A percentile compares a stretch with the other conserved stretches of the same genome.
Conservation (phyloP, 2,888 invertebrate species). For the Ptychoptera contaminata region DNA sequence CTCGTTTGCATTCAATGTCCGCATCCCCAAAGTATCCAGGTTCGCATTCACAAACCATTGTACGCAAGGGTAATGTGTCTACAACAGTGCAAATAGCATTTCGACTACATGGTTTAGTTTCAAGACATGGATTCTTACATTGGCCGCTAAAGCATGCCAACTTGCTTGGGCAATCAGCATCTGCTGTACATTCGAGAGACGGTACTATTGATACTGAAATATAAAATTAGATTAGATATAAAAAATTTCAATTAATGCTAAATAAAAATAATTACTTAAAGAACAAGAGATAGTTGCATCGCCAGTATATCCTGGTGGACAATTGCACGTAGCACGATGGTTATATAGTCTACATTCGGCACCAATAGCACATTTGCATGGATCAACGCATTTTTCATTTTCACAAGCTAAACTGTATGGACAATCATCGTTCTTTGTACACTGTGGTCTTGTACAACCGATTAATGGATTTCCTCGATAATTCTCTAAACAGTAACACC, state of each 20-base stretch:
- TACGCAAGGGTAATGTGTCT: slow-evolving; percentile 71
- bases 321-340: slow-evolving; percentile 62
- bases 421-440: slow-evolving; percentile 59
- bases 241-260: neutral
- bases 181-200: slow-evolving; percentile 52
- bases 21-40: slow-evolving; percentile 75
- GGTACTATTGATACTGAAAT: slow-evolving; percentile 34
- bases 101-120: slow-evolving; percentile 61
- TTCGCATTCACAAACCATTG: slow-evolving; percentile 75
- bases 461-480: slow-evolving; percentile 66
- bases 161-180: slow-evolving; percentile 74
- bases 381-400: slow-evolving; percentile 63
- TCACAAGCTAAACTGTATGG: slow-evolving; percentile 62
- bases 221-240: slow-evolving; percentile 6
- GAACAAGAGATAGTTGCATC: slow-evolving; percentile 56
- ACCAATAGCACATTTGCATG: slow-evolving; percentile 66
- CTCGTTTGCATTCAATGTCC: slow-evolving; percentile 63
- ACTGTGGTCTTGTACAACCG: slow-evolving; percentile 64
- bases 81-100: slow-evolving; percentile 73
- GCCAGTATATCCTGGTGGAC: slow-evolving; percentile 67
- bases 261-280: slow-evolving; percentile 36
- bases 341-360: slow-evolving; percentile 63
- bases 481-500: slow-evolving; percentile 60
- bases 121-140: slow-evolving; percentile 66
- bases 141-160: slow-evolving; percentile 64